Evolutionary conservation across 2,113 vertebrate species (phyloP).

Genomic region (Forbesichthys agassizii): DNA sequence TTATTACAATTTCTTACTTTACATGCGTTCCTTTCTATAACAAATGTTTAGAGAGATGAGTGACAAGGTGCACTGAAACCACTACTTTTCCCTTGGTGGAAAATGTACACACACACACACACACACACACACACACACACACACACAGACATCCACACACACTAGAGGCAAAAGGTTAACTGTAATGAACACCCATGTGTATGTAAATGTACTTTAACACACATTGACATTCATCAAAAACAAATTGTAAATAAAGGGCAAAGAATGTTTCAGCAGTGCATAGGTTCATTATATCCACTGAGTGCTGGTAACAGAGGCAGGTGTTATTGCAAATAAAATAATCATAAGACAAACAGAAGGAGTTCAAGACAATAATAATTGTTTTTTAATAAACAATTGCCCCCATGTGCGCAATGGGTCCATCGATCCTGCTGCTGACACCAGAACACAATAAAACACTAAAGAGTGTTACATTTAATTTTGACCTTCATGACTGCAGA

Average conservation of each 20-base stretch:
- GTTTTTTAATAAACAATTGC: slow-evolving; percentile 55
- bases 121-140: too few species aligned
- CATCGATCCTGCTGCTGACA: slow-evolving; percentile 76
- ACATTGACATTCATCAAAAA: too few species aligned
- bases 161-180: too few species aligned
- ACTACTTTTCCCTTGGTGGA: too few species aligned
- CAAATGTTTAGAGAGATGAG: slow-evolving; percentile 20
- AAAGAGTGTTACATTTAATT: slow-evolving; percentile 79
- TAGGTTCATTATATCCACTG: slow-evolving; percentile 36
- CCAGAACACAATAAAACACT: slow-evolving; percentile 73
- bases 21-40: too few species aligned
- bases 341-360: slow-evolving; percentile 39
- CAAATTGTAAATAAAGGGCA: too few species aligned
- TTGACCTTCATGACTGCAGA: slow-evolving; percentile 78
- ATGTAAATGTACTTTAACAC: neutral
- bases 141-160: too few species aligned
- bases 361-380: slow-evolving; percentile 21
- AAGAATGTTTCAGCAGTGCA: neutral
- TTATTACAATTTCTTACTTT: too few species aligned
- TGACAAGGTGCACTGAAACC: slow-evolving; percentile 17
- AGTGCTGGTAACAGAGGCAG: slow-evolving; percentile 31
- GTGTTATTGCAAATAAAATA: slow-evolving; percentile 52
- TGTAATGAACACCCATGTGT: neutral
- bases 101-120: too few species aligned
- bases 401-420: slow-evolving; percentile 65